Conservation (phyloP, 2,797 vertebrate genomes). For the Ceryle rudis region DNA sequence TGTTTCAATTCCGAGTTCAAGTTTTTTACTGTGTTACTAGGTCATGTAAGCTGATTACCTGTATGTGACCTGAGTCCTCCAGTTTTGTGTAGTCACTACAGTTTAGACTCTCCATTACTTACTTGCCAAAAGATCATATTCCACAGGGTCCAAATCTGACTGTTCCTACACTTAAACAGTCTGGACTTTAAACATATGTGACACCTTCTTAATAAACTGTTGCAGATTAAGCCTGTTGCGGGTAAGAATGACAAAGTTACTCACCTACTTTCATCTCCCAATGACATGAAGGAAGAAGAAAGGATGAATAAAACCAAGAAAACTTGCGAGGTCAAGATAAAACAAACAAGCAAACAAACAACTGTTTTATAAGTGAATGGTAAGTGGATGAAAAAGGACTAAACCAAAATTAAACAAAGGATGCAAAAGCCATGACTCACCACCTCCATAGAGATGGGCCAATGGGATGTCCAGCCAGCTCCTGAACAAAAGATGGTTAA, state of each 20-base stretch:
- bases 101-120: neutral
- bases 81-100: neutral
- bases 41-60: neutral
- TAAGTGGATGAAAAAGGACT: neutral
- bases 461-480: accelerated
- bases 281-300: neutral
- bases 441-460: accelerated
- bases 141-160: neutral
- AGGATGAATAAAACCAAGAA: neutral
- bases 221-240: neutral
- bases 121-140: neutral
- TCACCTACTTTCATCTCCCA: accelerated
- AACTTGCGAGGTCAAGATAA: neutral
- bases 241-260: accelerated
- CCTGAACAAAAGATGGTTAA: neutral
- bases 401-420: neutral
- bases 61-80: too few species aligned
- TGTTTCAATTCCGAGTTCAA: neutral
- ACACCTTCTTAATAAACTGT: neutral
- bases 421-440: neutral
- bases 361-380: neutral
- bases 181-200: neutral
- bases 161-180: neutral
- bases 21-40: neutral
- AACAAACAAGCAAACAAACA: neutral